These are phyloP conservation scores for Geothlypis trichas DNA, from an alignment of 2,113 vertebrate genomes.

Conservation along the genomic window DNA sequence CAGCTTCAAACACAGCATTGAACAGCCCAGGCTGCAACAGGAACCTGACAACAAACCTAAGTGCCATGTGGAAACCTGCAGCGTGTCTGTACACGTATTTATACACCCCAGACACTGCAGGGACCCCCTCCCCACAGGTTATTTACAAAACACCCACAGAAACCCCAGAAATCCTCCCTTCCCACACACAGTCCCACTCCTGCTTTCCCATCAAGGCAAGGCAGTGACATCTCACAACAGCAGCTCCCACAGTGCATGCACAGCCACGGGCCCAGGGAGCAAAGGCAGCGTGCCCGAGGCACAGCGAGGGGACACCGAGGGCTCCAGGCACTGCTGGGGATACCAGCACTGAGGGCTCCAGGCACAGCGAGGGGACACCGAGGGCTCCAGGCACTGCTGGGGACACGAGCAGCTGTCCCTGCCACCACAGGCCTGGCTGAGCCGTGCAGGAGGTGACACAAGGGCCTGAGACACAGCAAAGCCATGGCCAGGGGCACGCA, in stretches of 20 bases:
- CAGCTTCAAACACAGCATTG: slow-evolving; percentile 80
- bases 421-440: not conserved
- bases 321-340: not conserved
- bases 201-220: not conserved
- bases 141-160: not conserved
- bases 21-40: slow-evolving; percentile 77
- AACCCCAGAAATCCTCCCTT: not conserved
- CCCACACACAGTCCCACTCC: not conserved
- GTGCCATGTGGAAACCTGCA: not conserved
- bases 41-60: slow-evolving; percentile 42
- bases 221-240: not conserved
- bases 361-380: not conserved
- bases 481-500: not conserved
- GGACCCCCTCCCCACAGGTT: not conserved
- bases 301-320: not conserved
- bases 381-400: not conserved
- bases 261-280: not conserved
- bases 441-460: not conserved
- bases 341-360: not conserved
- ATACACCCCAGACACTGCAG: not conserved
- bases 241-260: not conserved
- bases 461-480: not conserved
- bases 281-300: not conserved
- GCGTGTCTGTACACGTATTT: not conserved
- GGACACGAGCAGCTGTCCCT: not conserved